These are phyloP conservation scores for Drosophila diplacantha DNA, from an alignment of 2,888 invertebrate genomes.

Conservation along the genomic window DNA sequence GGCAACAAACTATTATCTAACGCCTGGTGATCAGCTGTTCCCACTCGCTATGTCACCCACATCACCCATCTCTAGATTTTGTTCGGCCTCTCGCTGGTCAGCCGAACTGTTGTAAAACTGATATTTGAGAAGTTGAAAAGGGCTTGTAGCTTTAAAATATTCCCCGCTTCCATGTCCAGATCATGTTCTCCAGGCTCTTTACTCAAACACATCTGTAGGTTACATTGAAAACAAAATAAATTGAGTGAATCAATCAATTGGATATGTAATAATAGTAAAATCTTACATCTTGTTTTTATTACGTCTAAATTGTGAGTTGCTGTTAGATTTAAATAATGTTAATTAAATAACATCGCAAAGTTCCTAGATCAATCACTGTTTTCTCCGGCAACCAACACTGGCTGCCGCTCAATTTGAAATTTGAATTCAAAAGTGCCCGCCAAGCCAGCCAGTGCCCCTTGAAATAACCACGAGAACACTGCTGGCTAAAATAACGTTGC, in stretches of 20 bases:
- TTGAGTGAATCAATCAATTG: too few relatives aligned
- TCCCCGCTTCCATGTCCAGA: too few relatives aligned
- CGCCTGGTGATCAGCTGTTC: conserved; percentile 44
- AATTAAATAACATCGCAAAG: not conserved
- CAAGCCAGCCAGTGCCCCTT: conserved; percentile 28
- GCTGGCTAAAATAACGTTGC: not conserved
- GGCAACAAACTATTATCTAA: conserved; percentile 49
- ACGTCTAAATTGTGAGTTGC: not conserved
- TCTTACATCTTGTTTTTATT: not conserved
- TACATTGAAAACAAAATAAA: too few relatives aligned
- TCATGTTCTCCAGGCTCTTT: too few relatives aligned
- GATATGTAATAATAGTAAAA: too few relatives aligned
- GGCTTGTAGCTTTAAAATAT: too few relatives aligned
- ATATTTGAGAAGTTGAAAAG: not conserved
- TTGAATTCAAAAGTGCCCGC: not conserved
- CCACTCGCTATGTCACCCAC: not conserved
- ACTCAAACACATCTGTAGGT: too few relatives aligned
- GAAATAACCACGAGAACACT: conserved; percentile 13
- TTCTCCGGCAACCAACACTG: not conserved
- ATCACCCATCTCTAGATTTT: not conserved
- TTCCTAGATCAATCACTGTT: not conserved
- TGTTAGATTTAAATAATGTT: not conserved
- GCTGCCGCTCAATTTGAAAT: not conserved
- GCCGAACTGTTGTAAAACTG: not conserved
- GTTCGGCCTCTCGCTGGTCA: not conserved